These are phyloP conservation scores for Thinocorus orbignyianus DNA, from an alignment of 2,113 vertebrate species.

Conservation along the genomic window DNA sequence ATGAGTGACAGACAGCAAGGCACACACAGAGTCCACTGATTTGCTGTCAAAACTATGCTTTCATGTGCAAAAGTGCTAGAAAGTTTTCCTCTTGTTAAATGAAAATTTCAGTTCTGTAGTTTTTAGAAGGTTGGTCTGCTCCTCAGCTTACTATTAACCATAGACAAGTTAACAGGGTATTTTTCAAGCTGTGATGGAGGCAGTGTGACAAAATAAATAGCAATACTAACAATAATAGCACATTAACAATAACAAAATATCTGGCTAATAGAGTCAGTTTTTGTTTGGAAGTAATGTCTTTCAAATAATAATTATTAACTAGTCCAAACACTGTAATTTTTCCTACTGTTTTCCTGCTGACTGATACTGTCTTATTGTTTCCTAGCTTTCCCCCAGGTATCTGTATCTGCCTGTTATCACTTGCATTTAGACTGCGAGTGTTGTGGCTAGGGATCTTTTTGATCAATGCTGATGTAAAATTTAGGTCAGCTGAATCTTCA, in stretches of 20 bases:
- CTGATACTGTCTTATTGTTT: not conserved
- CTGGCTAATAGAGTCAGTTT: not conserved
- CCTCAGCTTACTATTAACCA: not conserved
- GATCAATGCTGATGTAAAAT: not conserved
- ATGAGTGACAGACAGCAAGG: not conserved
- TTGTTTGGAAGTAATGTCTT: not conserved
- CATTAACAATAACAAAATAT: not conserved
- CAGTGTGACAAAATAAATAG: not conserved
- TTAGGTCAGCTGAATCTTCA: not conserved
- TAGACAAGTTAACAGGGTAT: not conserved
- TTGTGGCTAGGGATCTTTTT: not conserved
- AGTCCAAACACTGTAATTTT: not conserved
- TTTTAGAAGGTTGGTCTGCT: not conserved
- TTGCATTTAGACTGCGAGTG: not conserved
- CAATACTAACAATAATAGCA: not conserved
- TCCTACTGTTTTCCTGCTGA: not conserved
- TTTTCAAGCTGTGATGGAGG: not conserved
- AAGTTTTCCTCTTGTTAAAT: not conserved
- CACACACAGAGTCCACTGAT: rapidly evolving
- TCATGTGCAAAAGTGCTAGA: not conserved
- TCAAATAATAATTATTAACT: not conserved
- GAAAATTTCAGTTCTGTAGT: not conserved
- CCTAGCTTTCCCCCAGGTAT: not conserved
- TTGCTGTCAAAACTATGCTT: not conserved
- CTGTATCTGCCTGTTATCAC: not conserved